Evolutionary conservation across 1,140 invertebrate species (phyloP).

Genomic region (Drosophila oshimai): DNA sequence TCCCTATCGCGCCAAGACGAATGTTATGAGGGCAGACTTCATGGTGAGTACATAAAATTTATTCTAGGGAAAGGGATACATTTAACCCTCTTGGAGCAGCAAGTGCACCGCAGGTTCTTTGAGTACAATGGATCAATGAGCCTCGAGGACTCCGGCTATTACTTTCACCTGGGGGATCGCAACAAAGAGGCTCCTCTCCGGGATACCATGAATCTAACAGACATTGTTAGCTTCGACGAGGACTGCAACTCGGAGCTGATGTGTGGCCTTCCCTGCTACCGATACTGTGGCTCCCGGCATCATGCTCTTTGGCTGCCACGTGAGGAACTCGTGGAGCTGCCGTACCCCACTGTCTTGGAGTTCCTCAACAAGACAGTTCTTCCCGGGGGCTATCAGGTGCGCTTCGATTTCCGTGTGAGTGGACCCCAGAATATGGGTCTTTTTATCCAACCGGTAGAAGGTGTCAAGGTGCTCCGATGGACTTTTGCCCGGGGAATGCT

Average conservation of each 20-base stretch:
- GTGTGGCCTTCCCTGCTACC: constrained; percentile 89
- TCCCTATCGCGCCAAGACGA: constrained; percentile 88
- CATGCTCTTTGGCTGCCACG: constrained; percentile 47
- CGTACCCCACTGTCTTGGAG: constrained; percentile 26
- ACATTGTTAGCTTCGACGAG: constrained; percentile 84
- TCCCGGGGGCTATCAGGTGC: constrained; percentile 19
- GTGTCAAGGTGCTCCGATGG: constrained; percentile 84
- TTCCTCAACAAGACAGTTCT: constrained; percentile 47
- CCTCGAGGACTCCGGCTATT: constrained; percentile 86
- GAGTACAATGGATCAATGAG: constrained; percentile 83
- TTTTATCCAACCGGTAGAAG: constrained; percentile 86
- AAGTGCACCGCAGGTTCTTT: constrained; percentile 85
- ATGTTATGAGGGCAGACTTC: constrained; percentile 87
- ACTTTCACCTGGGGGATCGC: constrained; percentile 88
- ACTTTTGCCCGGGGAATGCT: constrained; percentile 84
- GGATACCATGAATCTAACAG: constrained; percentile 75
- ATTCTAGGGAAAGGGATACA: too few species aligned
- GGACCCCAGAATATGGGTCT: constrained; percentile 89
- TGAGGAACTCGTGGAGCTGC: constrained; percentile 29
- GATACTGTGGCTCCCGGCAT: constrained; percentile 16
- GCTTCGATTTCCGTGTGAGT: constrained; percentile 73
- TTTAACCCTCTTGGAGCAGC: too few species aligned
- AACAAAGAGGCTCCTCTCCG: constrained; percentile 86
- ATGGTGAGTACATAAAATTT: constrained; percentile 84
- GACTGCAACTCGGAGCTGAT: constrained; percentile 85